Evolutionary conservation across 2,113 vertebrate genomes (phyloP).

Genomic region (Origma solitaria): DNA sequence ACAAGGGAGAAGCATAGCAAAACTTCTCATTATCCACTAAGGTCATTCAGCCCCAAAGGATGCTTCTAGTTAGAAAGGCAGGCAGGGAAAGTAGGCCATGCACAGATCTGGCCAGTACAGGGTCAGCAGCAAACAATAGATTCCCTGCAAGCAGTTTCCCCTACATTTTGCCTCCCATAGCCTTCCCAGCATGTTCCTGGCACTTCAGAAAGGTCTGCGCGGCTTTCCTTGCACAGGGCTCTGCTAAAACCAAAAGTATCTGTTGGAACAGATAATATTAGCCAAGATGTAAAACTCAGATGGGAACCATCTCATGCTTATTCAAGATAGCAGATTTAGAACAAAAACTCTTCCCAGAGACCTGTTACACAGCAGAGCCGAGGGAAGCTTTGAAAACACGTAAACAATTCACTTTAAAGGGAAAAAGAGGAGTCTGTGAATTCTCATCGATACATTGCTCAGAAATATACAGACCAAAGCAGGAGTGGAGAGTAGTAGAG

Average conservation of each 20-base stretch:
- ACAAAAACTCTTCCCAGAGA: not conserved
- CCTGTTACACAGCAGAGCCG: not conserved
- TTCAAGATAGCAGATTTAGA: constrained; percentile 5
- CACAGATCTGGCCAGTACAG: constrained; percentile 23
- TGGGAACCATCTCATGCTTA: not conserved
- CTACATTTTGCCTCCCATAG: constrained; percentile 53
- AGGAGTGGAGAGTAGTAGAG: not conserved
- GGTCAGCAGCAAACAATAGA: constrained; percentile 51
- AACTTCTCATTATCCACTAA: constrained; percentile 46
- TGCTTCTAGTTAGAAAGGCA: constrained; percentile 46
- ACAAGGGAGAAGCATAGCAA: constrained; percentile 11
- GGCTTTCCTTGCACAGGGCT: not conserved
- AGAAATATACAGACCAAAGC: not conserved
- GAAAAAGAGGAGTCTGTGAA: not conserved
- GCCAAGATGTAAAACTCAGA: constrained; percentile 14
- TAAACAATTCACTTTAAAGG: constrained; percentile 41
- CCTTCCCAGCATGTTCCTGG: constrained; percentile 49
- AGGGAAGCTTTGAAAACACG: constrained; percentile 12
- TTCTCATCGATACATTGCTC: not conserved
- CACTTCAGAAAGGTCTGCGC: constrained; percentile 8
- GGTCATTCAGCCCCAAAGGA: constrained; percentile 39
- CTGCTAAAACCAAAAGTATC: constrained; percentile 16
- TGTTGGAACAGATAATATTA: constrained; percentile 1
- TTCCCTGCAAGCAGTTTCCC: constrained; percentile 48
- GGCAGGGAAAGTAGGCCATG: constrained; percentile 49